Evolutionary conservation across 2,888 invertebrate species (phyloP).

Genomic region (Cryptocephalus moraei): DNA sequence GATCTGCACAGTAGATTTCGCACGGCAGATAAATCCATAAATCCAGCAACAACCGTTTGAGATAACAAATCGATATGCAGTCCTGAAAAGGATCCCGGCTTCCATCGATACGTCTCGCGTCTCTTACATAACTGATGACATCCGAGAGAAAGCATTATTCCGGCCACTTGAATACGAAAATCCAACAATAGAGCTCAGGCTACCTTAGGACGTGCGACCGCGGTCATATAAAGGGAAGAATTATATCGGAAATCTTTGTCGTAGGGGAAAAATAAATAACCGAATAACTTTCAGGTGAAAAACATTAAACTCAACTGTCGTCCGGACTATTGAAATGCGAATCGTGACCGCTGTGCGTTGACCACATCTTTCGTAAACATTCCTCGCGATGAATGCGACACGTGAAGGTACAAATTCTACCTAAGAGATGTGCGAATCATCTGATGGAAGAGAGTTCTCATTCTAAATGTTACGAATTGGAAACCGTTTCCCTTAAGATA

Average conservation of each 20-base stretch:
- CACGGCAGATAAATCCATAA: too few species aligned
- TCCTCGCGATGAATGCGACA: slow-evolving; percentile 1
- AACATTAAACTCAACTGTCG: slow-evolving; percentile 1
- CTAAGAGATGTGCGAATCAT: too few species aligned
- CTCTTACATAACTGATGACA: slow-evolving; percentile 21
- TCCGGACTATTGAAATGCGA: too few species aligned
- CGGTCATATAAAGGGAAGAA: slow-evolving; percentile 5
- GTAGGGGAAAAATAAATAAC: slow-evolving; percentile 11
- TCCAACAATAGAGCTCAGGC: slow-evolving; percentile 17
- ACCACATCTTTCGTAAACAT: slow-evolving; percentile 20
- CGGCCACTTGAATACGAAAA: slow-evolving; percentile 21
- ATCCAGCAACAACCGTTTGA: too few species aligned
- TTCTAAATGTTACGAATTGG: too few species aligned
- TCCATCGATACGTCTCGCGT: slow-evolving; percentile 3
- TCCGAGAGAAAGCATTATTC: slow-evolving; percentile 20
- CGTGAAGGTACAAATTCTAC: too few species aligned
- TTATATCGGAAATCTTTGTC: slow-evolving; percentile 11
- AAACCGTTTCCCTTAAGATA: too few species aligned
- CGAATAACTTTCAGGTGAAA: slow-evolving; percentile 8
- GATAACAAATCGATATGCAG: too few species aligned
- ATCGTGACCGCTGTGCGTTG: slow-evolving; percentile 17
- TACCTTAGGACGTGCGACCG: slow-evolving; percentile 9
- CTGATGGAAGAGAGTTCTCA: too few species aligned
- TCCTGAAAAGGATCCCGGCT: not conserved
- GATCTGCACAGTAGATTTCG: too few species aligned